A percentile compares a stretch with the other conserved stretches of the same genome.
Conservation (phyloP, 2,797 vertebrate genomes). For the Tamandua tetradactyla region DNA sequence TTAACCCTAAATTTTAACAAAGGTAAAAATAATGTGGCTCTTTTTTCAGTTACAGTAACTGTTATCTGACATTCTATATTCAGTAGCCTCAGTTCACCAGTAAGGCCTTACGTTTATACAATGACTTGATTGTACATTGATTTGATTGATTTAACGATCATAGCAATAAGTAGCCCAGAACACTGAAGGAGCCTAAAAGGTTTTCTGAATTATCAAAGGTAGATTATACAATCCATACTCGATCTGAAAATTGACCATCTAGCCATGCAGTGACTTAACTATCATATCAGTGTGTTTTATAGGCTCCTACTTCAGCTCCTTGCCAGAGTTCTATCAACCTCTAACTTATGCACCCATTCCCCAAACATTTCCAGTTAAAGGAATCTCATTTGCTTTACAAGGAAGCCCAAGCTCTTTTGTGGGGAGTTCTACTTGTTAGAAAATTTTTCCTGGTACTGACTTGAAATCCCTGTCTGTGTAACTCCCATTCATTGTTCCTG, state of each 20-base stretch:
- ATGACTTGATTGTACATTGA: no score
- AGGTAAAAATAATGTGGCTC: neutral
- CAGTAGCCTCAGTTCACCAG: neutral
- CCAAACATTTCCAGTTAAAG: neutral
- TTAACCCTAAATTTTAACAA: slow-evolving; percentile 52
- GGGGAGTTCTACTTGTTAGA: neutral
- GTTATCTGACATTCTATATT: neutral
- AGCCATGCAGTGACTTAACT: neutral
- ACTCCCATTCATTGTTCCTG: neutral
- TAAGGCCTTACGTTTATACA: neutral
- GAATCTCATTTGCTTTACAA: neutral
- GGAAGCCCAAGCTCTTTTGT: neutral
- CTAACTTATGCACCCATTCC: neutral
- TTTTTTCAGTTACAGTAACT: slow-evolving; percentile 1
- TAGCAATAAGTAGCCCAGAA: neutral
- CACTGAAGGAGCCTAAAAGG: neutral
- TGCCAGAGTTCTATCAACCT: neutral
- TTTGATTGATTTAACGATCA: neutral
- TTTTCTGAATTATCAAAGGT: neutral
- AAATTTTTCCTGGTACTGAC: neutral
- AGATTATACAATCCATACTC: neutral
- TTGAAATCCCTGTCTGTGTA: neutral
- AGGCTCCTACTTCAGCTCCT: neutral
- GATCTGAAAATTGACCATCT: neutral
- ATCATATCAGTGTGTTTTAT: neutral